Percentiles rank a stretch among this genome's conserved stretches.
phyloP scores from a whole-genome alignment of 1,140 invertebrate species.

The Drosophila takahashii region DNA sequence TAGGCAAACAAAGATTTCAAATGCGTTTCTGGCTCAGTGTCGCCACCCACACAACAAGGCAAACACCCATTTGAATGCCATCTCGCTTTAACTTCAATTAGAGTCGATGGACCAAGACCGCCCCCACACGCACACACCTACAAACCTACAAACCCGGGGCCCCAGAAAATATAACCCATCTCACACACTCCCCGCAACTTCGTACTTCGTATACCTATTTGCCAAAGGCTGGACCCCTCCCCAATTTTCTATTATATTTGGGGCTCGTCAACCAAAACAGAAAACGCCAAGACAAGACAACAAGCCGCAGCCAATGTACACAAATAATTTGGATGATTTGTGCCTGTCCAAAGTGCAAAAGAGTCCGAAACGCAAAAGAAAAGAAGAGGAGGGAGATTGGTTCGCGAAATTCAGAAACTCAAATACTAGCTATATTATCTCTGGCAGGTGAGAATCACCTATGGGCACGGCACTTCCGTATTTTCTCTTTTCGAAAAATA shows the following conservation, averaged over 20 bases:
- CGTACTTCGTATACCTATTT: conserved; percentile 15
- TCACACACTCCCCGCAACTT: conserved; percentile 23
- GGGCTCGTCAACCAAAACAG: conserved; percentile 42
- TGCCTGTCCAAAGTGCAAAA: conserved; percentile 41
- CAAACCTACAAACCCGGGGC: not conserved
- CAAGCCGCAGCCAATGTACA: conserved; percentile 37
- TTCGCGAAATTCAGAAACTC: conserved; percentile 17
- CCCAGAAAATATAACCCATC: conserved; percentile 13
- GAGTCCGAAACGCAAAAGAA: conserved; percentile 2
- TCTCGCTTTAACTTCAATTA: conserved; percentile 28
- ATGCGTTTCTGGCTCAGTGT: conserved; percentile 49
- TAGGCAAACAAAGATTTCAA: conserved; percentile 44
- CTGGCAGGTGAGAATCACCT: conserved; percentile 29
- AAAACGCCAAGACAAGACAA: conserved; percentile 26
- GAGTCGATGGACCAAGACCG: conserved; percentile 39
- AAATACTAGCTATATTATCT: not conserved
- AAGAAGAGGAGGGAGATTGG: conserved; percentile 3
- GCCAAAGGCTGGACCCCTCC: conserved; percentile 37
- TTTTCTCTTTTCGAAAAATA: conserved; percentile 15
- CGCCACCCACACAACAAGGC: conserved; percentile 36
- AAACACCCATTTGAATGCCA: conserved; percentile 10
- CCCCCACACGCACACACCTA: conserved; percentile 8
- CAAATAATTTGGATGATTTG: conserved; percentile 50
- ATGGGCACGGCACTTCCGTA: conserved; percentile 29
- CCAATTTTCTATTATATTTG: conserved; percentile 35